These are phyloP conservation scores for Neria commutata DNA, from an alignment of 2,888 invertebrate genomes.

Conservation along the genomic window DNA sequence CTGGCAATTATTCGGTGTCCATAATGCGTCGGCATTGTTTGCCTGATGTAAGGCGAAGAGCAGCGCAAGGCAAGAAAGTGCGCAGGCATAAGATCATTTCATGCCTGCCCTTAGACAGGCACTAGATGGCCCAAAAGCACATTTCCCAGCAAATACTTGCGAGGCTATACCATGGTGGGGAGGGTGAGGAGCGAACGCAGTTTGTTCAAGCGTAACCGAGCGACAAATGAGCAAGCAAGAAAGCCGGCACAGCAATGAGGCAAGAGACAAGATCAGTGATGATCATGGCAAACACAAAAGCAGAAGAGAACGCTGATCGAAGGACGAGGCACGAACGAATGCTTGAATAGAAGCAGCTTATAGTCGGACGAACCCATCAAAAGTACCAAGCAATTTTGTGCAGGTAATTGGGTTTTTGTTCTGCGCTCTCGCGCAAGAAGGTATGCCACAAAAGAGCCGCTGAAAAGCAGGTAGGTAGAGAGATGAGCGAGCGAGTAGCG, in stretches of 20 bases:
- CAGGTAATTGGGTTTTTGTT: slow-evolving; percentile 27
- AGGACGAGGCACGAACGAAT: background rate
- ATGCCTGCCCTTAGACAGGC: slow-evolving; percentile 25
- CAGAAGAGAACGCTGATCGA: background rate
- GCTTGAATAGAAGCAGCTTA: background rate
- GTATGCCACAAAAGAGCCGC: slow-evolving; percentile 1
- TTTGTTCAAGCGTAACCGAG: slow-evolving; percentile 47
- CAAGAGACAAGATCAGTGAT: slow-evolving; percentile 16
- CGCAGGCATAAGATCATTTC: slow-evolving; percentile 38
- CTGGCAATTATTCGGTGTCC: too few relatives aligned
- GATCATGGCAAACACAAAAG: too few relatives aligned
- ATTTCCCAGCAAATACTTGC: background rate
- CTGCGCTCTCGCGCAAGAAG: slow-evolving; percentile 3
- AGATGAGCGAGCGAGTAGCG: slow-evolving; percentile 8
- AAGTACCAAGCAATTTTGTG: slow-evolving; percentile 13
- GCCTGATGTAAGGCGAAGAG: slow-evolving; percentile 3
- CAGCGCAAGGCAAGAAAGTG: slow-evolving; percentile 31
- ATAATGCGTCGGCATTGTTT: slow-evolving; percentile 55
- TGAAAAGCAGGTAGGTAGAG: slow-evolving; percentile 20
- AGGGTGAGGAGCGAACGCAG: slow-evolving; percentile 19
- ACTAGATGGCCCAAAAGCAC: background rate
- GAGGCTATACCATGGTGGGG: background rate
- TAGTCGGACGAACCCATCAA: background rate
- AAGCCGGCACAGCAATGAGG: too few relatives aligned
- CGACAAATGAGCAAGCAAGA: slow-evolving; percentile 52